Evolutionary conservation across 2,888 invertebrate genomes (phyloP).

Genomic region (Margaritifera margaritifera): DNA sequence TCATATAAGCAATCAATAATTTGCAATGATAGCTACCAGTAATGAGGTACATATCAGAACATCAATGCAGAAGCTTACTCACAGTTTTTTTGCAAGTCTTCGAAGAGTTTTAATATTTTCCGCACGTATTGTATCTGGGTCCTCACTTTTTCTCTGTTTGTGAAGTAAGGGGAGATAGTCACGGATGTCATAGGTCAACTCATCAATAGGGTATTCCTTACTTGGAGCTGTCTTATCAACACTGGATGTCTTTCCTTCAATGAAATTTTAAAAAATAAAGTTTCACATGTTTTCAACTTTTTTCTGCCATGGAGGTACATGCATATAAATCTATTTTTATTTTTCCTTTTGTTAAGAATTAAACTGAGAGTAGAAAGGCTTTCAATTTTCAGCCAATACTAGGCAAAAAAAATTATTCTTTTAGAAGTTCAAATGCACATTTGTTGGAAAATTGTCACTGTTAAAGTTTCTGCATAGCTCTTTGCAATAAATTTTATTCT

Average conservation of each 20-base stretch:
- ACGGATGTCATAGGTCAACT: constrained; percentile 58
- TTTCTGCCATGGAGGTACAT: no score
- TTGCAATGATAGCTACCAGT: not conserved
- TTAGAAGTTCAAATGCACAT: no score
- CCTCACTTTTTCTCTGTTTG: constrained; percentile 58
- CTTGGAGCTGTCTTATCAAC: constrained; percentile 36
- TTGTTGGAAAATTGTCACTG: no score
- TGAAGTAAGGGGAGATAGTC: constrained; percentile 61
- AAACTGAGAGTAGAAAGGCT: no score
- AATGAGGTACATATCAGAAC: not conserved
- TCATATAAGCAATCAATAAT: not conserved
- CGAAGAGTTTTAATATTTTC: constrained; percentile 58
- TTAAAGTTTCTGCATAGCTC: no score
- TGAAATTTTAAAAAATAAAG: not conserved
- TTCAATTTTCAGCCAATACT: no score
- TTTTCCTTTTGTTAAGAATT: no score
- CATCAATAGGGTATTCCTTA: constrained; percentile 45
- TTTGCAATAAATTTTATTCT: no score
- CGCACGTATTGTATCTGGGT: constrained; percentile 50
- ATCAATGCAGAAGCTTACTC: no score
- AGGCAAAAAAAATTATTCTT: no score
- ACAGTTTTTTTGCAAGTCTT: constrained; percentile 60
- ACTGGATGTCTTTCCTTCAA: constrained; percentile 19
- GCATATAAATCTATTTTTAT: no score
- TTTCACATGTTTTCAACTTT: not conserved